Evolutionary conservation across 2,797 vertebrate genomes (phyloP).

Genomic region (Podargus strigoides): DNA sequence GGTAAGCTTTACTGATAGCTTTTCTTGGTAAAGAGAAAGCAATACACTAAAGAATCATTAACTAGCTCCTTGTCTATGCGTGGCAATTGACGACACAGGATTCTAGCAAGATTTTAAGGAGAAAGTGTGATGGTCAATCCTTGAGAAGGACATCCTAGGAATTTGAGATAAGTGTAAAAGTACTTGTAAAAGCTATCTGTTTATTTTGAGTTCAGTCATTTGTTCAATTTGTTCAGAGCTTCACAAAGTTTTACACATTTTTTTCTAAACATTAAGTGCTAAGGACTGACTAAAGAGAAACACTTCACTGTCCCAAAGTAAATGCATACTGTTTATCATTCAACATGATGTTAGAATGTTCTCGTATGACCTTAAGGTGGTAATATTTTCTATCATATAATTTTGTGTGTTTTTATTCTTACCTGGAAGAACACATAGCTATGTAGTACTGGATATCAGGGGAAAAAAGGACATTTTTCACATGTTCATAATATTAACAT

Average conservation of each 20-base stretch:
- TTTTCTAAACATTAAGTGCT: neutral
- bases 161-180: neutral
- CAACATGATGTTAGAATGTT: neutral
- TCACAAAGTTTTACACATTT: neutral
- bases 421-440: neutral
- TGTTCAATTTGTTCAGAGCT: neutral
- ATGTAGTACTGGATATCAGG: neutral
- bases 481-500: neutral
- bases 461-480: neutral
- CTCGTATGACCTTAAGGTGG: neutral
- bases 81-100: rapidly evolving
- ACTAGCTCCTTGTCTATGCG: neutral
- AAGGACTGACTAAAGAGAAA: neutral
- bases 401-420: neutral
- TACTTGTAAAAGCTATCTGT: neutral
- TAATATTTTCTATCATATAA: neutral
- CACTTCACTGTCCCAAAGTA: neutral
- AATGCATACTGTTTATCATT: neutral
- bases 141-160: neutral
- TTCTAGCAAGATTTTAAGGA: neutral
- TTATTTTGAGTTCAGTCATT: neutral
- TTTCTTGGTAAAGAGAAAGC: neutral
- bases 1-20: neutral
- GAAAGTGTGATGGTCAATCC: neutral
- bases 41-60: neutral